Evolutionary conservation across 2,113 vertebrate species (phyloP).

Genomic region (Plotosus lineatus): DNA sequence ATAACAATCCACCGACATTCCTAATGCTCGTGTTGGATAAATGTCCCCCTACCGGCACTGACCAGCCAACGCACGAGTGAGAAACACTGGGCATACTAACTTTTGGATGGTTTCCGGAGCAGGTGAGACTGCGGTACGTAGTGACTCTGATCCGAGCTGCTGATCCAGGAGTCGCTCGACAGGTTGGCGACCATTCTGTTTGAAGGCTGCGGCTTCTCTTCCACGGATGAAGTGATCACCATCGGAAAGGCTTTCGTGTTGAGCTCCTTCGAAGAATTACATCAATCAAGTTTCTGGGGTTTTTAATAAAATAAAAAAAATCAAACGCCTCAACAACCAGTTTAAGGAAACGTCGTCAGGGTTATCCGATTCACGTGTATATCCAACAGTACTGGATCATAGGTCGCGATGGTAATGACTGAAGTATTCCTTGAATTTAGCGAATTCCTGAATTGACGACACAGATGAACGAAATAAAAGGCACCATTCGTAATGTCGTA

Average conservation of each 20-base stretch:
- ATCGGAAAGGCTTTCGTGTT: constrained; percentile 72
- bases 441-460: constrained; percentile 68
- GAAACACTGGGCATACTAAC: constrained; percentile 70
- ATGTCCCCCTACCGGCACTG: no score
- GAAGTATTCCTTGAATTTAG: constrained; percentile 59
- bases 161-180: constrained; percentile 78
- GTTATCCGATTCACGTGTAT: constrained; percentile 68
- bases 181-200: constrained; percentile 78
- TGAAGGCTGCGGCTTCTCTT: constrained; percentile 76
- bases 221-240: constrained; percentile 81
- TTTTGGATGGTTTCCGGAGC: constrained; percentile 78
- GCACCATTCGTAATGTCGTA: constrained; percentile 65
- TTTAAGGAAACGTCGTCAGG: constrained; percentile 34
- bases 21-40: no score
- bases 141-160: constrained; percentile 65
- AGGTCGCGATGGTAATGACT: constrained; percentile 46
- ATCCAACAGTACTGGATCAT: constrained; percentile 63
- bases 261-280: constrained; percentile 66
- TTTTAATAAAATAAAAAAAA: neutral
- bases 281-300: constrained; percentile 56
- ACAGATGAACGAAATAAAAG: constrained; percentile 72
- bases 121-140: constrained; percentile 68
- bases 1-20: neutral
- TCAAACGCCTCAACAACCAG: constrained; percentile 41
- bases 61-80: neutral